Conservation (phyloP, 1,140 invertebrate genomes). For the Cydia strobilella region DNA sequence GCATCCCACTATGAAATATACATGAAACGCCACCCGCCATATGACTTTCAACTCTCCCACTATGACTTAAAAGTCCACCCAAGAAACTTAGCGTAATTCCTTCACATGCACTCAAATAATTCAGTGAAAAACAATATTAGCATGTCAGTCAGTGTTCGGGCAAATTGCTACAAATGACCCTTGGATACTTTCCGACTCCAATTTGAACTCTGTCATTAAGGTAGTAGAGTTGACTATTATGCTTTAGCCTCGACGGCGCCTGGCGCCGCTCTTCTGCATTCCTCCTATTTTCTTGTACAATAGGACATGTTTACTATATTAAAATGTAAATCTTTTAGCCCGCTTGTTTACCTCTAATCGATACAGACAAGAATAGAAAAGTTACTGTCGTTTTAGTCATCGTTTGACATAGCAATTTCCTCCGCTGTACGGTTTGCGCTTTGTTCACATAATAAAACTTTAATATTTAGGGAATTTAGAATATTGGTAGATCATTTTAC, state of each 20-base stretch:
- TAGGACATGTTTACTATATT: background rate
- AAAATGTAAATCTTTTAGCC: background rate
- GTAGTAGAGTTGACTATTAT: background rate
- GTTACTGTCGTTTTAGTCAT: background rate
- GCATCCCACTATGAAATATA: conserved; percentile 1
- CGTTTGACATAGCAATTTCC: background rate
- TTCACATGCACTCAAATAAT: conserved; percentile 13
- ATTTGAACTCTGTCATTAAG: background rate
- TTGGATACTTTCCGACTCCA: background rate
- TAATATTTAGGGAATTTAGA: too few species aligned
- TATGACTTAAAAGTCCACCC: background rate
- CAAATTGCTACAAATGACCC: conserved; percentile 16
- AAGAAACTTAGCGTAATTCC: background rate
- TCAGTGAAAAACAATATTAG: conserved; percentile 10
- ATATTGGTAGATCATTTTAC: too few species aligned
- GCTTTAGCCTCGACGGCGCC: background rate
- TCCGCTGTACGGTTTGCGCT: background rate
- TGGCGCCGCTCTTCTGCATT: background rate
- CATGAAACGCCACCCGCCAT: background rate
- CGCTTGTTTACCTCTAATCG: background rate
- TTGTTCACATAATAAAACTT: background rate
- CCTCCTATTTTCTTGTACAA: background rate
- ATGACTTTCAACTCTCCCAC: background rate
- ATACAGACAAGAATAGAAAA: background rate
- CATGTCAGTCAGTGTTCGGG: conserved; percentile 9